Conservation (phyloP, 2,797 vertebrate genomes). For the Eleutherodactylus coqui region DNA sequence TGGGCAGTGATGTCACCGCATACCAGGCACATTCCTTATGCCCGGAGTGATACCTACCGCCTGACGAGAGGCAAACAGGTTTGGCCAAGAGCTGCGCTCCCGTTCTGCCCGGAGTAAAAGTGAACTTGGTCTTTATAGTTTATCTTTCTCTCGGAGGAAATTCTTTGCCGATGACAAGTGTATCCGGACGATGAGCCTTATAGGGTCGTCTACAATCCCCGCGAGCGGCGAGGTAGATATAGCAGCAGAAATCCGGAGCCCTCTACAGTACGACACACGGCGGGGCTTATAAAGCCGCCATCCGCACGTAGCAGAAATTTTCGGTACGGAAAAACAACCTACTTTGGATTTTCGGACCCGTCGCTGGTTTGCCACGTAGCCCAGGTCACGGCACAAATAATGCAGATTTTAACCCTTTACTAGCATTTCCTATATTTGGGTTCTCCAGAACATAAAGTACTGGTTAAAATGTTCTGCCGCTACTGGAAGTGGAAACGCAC, state of each 20-base stretch:
- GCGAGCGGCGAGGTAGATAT: too few species aligned
- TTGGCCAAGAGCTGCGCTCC: not conserved
- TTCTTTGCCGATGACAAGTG: not conserved
- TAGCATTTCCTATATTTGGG: not conserved
- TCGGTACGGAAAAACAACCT: too few species aligned
- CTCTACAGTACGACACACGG: too few species aligned
- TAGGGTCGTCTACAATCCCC: too few species aligned
- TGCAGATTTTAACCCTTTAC: not conserved
- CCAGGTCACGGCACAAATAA: not conserved
- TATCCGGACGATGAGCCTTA: too few species aligned
- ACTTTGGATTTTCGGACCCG: too few species aligned
- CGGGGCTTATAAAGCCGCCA: too few species aligned
- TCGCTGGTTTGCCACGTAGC: too few species aligned
- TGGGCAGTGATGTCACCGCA: not conserved
- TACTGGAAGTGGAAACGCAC: not conserved
- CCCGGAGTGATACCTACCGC: not conserved
- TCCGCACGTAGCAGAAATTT: too few species aligned
- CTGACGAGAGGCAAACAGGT: not conserved
- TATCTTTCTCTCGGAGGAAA: not conserved
- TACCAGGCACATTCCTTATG: conserved; percentile 6
- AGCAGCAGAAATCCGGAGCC: too few species aligned
- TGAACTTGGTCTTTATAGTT: not conserved
- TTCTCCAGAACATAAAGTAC: not conserved
- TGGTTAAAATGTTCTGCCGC: not conserved
- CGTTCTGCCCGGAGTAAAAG: too few species aligned